Conservation (phyloP, 2,888 invertebrate species). For the Agapostemon virescens region DNA sequence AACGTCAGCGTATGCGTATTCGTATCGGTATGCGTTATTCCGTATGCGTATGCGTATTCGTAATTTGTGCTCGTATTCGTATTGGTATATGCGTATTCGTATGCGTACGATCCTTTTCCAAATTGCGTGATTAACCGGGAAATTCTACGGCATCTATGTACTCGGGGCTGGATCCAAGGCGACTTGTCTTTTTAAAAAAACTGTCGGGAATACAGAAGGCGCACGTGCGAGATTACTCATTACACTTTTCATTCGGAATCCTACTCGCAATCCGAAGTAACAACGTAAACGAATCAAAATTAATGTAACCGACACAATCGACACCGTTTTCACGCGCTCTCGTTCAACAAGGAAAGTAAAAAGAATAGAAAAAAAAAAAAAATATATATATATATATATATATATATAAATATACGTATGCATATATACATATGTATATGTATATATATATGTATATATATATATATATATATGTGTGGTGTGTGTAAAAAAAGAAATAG, state of each 20-base stretch:
- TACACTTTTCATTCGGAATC: slow-evolving; percentile 52
- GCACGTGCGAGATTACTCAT: slow-evolving; percentile 74
- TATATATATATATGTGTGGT: too few species aligned
- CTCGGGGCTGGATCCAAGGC: slow-evolving; percentile 77
- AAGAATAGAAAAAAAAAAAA: too few species aligned
- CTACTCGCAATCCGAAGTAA: slow-evolving; percentile 60
- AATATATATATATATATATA: too few species aligned
- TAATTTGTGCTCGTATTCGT: not conserved
- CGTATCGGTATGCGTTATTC: slow-evolving; percentile 44
- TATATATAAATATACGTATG: too few species aligned
- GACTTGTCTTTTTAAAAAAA: slow-evolving; percentile 78
- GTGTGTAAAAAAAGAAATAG: too few species aligned
- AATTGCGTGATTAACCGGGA: slow-evolving; percentile 75
- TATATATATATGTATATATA: too few species aligned
- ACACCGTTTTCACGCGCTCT: slow-evolving; percentile 54
- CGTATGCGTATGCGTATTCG: not conserved
- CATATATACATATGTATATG: too few species aligned
- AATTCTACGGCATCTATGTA: slow-evolving; percentile 73
- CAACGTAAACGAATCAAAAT: slow-evolving; percentile 44
- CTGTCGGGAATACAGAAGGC: slow-evolving; percentile 79
- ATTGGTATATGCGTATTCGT: slow-evolving; percentile 52
- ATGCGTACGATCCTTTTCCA: slow-evolving; percentile 71
- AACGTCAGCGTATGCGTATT: slow-evolving; percentile 60
- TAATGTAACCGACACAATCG: slow-evolving; percentile 22
- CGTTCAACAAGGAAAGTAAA: too few species aligned